Conservation (phyloP, 2,888 invertebrate genomes). For the Hipparchia sbordonii region DNA sequence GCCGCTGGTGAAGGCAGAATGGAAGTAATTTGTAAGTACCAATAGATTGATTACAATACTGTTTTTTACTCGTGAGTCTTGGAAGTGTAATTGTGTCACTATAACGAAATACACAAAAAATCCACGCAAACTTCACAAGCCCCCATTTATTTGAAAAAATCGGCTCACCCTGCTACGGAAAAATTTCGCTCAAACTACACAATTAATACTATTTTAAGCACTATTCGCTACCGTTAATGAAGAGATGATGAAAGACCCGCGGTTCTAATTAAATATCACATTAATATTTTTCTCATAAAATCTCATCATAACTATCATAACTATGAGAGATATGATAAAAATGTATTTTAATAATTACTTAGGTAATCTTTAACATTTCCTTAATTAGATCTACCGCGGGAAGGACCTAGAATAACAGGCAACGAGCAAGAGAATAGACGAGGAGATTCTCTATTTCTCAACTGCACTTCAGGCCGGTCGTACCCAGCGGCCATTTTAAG, state of each 20-base stretch:
- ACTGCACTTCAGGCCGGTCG: constrained; percentile 90
- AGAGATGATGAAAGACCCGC: background rate
- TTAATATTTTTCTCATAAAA: background rate
- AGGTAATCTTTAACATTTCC: background rate
- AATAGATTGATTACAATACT: background rate
- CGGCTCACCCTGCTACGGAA: no score
- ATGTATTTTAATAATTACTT: background rate
- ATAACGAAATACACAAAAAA: no score
- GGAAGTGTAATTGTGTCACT: no score
- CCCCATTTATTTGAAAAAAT: no score
- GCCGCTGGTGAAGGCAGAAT: constrained; percentile 89
- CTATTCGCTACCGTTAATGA: background rate
- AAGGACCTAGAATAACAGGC: constrained; percentile 89
- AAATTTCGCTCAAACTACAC: no score
- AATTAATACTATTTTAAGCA: no score
- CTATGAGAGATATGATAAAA: constrained; percentile 1
- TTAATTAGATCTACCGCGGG: constrained; percentile 85
- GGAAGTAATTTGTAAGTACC: constrained; percentile 91
- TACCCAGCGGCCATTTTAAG: constrained; percentile 89
- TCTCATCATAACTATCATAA: background rate
- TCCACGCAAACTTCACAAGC: no score
- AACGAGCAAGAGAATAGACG: constrained; percentile 88
- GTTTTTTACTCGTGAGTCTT: no score
- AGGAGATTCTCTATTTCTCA: constrained; percentile 88
- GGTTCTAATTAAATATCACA: no score